A percentile compares a stretch with the other conserved stretches of the same genome.
Conservation (phyloP, 2,797 vertebrate species). For the Pantherophis alleghaniensis region DNA sequence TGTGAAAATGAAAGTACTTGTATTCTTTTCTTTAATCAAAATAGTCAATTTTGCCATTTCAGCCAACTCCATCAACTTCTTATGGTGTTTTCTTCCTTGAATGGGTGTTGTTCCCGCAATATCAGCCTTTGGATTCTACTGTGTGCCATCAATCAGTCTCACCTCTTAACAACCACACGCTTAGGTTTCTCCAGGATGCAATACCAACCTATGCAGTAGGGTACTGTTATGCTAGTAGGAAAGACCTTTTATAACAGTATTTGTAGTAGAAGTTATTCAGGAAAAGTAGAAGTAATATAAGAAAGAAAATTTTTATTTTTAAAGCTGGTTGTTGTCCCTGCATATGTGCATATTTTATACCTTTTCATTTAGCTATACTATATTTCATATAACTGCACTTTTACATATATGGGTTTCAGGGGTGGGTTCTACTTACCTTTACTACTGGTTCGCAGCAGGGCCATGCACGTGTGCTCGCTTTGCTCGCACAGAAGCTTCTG, state of each 20-base stretch:
- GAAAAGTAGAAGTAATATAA: neutral
- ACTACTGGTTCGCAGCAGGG: too few relatives aligned
- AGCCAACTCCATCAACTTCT: too few relatives aligned
- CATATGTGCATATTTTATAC: neutral
- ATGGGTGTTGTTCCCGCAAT: neutral
- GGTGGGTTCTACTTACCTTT: too few relatives aligned
- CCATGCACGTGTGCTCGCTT: fast-evolving
- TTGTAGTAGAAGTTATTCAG: neutral
- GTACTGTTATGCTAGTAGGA: neutral
- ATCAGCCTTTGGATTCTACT: neutral
- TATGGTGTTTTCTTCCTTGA: neutral
- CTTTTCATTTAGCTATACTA: neutral
- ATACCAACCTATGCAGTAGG: neutral
- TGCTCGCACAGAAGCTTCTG: too few relatives aligned
- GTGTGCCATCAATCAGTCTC: neutral
- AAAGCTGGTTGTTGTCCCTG: neutral
- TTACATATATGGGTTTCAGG: neutral
- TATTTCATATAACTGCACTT: neutral
- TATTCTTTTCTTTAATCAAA: too few relatives aligned
- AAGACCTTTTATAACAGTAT: neutral
- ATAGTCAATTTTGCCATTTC: too few relatives aligned
- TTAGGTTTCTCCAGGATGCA: neutral
- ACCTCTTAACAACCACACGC: neutral
- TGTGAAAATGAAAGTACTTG: too few relatives aligned
- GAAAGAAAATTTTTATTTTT: neutral